These are phyloP conservation scores for Hiodon tergisus DNA, from an alignment of 2,113 vertebrate species.

Conservation along the genomic window DNA sequence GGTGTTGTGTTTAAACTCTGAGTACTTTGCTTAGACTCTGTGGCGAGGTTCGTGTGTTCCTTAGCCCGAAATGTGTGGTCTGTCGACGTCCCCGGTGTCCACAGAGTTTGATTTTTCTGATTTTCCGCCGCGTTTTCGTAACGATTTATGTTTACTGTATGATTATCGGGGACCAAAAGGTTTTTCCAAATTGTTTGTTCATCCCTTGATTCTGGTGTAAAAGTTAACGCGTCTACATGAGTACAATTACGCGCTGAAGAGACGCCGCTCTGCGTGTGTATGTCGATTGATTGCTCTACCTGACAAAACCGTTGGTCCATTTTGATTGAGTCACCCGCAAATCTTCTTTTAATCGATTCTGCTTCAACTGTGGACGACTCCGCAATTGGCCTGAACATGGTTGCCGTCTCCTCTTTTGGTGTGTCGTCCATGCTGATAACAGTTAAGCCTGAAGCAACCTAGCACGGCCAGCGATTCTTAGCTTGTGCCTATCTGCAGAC, in stretches of 20 bases:
- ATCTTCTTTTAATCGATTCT: conserved; percentile 34
- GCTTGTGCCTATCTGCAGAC: no score
- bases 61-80: conserved; percentile 38
- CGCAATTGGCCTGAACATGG: conserved; percentile 20
- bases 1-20: conserved; percentile 4
- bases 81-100: conserved; percentile 26
- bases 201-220: conserved; percentile 21
- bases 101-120: conserved; percentile 31
- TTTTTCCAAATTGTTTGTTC: conserved; percentile 39
- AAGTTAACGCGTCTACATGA: conserved; percentile 28
- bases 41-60: neutral
- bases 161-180: conserved; percentile 26
- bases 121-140: conserved; percentile 40
- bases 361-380: conserved; percentile 27
- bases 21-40: conserved; percentile 28
- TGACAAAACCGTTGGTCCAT: conserved; percentile 32
- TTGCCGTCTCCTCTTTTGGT: conserved; percentile 35
- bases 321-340: conserved; percentile 1
- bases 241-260: conserved; percentile 49
- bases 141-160: conserved; percentile 33
- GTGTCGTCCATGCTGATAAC: conserved; percentile 34
- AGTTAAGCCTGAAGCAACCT: neutral
- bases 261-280: conserved; percentile 15
- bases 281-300: conserved; percentile 20
- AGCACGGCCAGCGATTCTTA: no score